Base-by-base conservation (phyloP, 2,113 vertebrate species). In the Paramormyrops kingsleyae region DNA sequence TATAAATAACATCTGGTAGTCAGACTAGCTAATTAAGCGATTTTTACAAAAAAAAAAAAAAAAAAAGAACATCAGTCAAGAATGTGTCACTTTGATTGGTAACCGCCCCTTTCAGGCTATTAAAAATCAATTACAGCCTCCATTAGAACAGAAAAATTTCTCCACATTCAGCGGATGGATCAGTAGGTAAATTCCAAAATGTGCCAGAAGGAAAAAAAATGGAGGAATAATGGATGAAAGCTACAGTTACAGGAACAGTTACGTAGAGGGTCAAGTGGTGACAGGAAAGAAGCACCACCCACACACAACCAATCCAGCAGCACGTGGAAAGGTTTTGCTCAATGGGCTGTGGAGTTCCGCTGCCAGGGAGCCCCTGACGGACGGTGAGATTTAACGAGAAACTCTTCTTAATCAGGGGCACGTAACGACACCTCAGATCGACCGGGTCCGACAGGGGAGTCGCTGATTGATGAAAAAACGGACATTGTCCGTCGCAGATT, bases 1-100 rank as follows among this genome's bases (percentile, higher is more conserved):
- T 62, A 42, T 62, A 88, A 88, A 88, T 88, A 88, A 59, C 87
- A n/a, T 88, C 52, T 66, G 87, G 56, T 62, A 52, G 49, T 42
- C 52, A 42, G 39, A 31, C 87, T 24, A n/a, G 35, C 53, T n/a
- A 50, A 88, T 62, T 62, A 88, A 62, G 19, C 10, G 87, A 50
- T 19, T 50, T 44, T 0, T n/a, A n/a, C n/a, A n/a, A n/a, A n/a
- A 24, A 46, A n/a, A 88, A 88, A 88, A 89, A 42, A 24, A 49
- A 15, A 24, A 49, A 46, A 53, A 56, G 4, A 44, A 17, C 31
- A 44, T 4, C 52, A 62, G 87, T 50, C 50, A 59, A 44, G n/a
- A 86, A 24, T 13, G 27, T 66, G 59, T 66, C 83, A 70, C 56
- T 39, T 89, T 42, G 17, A 86, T 52, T 49, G 27, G 42, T 47